Base-by-base conservation (phyloP, 2,113 vertebrate genomes). In the Poecile atricapillus region DNA sequence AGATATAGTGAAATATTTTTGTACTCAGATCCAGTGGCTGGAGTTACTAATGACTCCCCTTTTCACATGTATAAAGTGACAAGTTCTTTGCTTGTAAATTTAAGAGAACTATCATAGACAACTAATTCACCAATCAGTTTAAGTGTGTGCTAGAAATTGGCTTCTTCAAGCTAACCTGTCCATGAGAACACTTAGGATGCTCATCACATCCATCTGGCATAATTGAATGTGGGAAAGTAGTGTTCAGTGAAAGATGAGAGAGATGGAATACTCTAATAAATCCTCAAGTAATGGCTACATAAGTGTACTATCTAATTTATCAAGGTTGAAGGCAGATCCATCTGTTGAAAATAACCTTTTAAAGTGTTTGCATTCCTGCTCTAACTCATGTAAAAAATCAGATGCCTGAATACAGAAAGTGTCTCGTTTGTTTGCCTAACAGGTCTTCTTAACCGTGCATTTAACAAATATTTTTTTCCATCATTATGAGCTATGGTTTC, bases 401-500 rank as follows among this genome's bases (percentile, higher is more conserved):
- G 24, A 68, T 77, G 31, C 14, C 30, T 4, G 4, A 77, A 68
- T 24, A 49, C 21, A 69, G 27, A 33, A 68, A 63, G 37, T 37
- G 37, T 60, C 18, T 70, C 37, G 13, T 7, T 56, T 2, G 2
- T 79, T 80, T 50, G 9, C 23, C 17, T 33, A 50, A 14, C 33
- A 77, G 52, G 21, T 78, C 35, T 67, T 31, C 28, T 56, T 92
- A 88, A 31, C 28, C 71, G 62, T 49, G 41, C 37, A 59, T 69
- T 84, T 71, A 65, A 41, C 10, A 77, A 74, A 27, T 43, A 63
- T 73, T 64, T 77, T 73, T 93, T 78, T 80, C 91, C 31, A 74
- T 86, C 83, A 94, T 88, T 75, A 71, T 73, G 60, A 88, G 87
- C 79, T 64, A 86, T 69, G 43, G 65, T 85, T 93, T 96, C 65